Base-by-base conservation (phyloP, 2,888 invertebrate genomes). In the Subacronicta megacephala region DNA sequence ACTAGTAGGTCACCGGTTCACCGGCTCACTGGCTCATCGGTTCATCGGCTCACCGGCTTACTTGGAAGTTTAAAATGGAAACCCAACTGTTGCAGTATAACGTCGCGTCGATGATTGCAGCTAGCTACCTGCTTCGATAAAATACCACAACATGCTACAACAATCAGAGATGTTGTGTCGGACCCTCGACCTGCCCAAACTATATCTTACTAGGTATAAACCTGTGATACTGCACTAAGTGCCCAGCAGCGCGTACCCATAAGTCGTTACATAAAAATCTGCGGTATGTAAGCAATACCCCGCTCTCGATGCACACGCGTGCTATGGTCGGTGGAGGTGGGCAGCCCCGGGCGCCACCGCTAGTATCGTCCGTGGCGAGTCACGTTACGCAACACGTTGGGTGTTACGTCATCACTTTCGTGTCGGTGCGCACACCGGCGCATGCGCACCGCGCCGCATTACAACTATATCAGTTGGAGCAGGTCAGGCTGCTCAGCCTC, bases 181-280 rank as follows among this genome's bases (percentile, higher is more conserved):
- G 9, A 9, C 9, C 23, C 9, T 18, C 18, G 18, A 18, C 23
- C 23, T 23, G 6, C 9, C 23, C 23, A 1, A 23, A 23, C 23
- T n/a, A n/a, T n/a, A n/a, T n/a, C n/a, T n/a, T n/a, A n/a, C n/a
- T n/a, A n/a, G n/a, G n/a, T n/a, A n/a, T n/a, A n/a, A n/a, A n/a
- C n/a, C n/a, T n/a, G n/a, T n/a, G n/a, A n/a, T 26, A 2, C 3
- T 26, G 45, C 68, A 35, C n/a, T n/a, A n/a, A n/a, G 37, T 53
- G 61, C 44, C 44, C 51, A 33, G 45, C 61, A 17, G 9, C 3
- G 42, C 35, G 33, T 15, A 38, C 37, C 42, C 61, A 31, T 42
- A 42, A 29, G 45, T 41, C 16, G 43, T 68, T 68, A 63, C 36
- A 53, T 63, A 63, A 53, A 53, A 44, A 38, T 33, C 40, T 37